These are phyloP conservation scores for Micropoecilia bifurca DNA, from an alignment of 2,797 vertebrate species.

Conservation along the genomic window DNA sequence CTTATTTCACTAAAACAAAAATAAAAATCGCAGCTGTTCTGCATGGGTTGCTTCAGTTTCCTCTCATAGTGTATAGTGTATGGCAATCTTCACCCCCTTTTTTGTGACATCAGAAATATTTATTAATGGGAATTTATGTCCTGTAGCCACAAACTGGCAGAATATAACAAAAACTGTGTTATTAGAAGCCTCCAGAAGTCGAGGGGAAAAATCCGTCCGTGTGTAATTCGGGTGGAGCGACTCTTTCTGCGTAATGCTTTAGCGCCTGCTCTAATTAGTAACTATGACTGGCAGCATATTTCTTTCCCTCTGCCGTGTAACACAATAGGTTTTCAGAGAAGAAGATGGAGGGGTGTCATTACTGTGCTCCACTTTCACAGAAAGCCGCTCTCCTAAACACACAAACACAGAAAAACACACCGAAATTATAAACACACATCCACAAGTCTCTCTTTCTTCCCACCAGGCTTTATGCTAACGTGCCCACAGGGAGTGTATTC, in stretches of 20 bases:
- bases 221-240: constrained; percentile 9
- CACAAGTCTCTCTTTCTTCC: constrained; percentile 23
- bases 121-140: neutral
- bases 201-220: neutral
- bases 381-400: constrained; percentile 22
- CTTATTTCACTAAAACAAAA: neutral
- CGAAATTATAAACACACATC: constrained; percentile 54
- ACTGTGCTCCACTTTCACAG: constrained; percentile 28
- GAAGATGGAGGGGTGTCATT: constrained; percentile 35
- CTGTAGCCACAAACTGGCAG: constrained; percentile 1
- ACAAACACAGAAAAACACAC: constrained; percentile 33
- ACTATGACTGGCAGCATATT: constrained; percentile 38
- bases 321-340: constrained; percentile 39
- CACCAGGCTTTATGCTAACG: constrained; percentile 40
- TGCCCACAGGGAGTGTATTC: constrained; percentile 35
- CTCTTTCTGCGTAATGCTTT: constrained; percentile 21
- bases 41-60: neutral
- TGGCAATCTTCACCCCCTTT: neutral
- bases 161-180: neutral
- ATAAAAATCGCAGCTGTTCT: neutral
- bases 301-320: constrained; percentile 25
- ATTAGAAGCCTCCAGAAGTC: neutral
- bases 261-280: constrained; percentile 31
- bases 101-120: neutral
- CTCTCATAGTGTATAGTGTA: neutral